Evolutionary conservation across 2,113 vertebrate genomes (phyloP).

Genomic region (Labeo rohita): DNA sequence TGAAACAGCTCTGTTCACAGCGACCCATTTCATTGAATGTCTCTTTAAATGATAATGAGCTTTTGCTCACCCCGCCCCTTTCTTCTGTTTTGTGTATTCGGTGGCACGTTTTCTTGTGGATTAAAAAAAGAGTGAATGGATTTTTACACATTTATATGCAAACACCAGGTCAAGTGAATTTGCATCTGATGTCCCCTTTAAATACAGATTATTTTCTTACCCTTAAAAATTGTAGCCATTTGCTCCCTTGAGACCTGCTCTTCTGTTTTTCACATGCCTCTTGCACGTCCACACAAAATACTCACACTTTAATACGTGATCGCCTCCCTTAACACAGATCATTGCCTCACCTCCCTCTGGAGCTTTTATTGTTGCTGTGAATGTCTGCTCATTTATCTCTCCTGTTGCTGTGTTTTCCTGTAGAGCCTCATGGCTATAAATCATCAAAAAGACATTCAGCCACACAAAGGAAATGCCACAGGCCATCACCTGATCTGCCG

Average conservation of each 20-base stretch:
- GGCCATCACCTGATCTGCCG: conserved; percentile 22
- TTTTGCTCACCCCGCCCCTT: no score
- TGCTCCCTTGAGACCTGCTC: neutral
- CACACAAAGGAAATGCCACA: conserved; percentile 53
- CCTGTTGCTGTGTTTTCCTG: conserved; percentile 24
- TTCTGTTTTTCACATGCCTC: neutral
- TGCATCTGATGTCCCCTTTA: no score
- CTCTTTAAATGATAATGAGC: no score
- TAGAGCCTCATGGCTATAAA: conserved; percentile 39
- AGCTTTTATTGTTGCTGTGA: conserved; percentile 37
- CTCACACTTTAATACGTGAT: neutral
- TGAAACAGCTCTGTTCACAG: no score
- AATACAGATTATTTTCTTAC: neutral
- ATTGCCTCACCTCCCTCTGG: conserved; percentile 35
- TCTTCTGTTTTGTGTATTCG: no score
- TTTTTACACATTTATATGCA: no score
- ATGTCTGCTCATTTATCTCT: conserved; percentile 31
- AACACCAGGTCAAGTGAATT: no score
- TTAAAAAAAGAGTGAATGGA: no score
- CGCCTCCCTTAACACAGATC: conserved; percentile 25
- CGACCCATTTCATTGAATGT: no score
- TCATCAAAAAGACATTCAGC: conserved; percentile 39
- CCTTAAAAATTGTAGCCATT: neutral
- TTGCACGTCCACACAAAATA: neutral
- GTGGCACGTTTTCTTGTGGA: no score